Evolutionary conservation across 2,797 vertebrate species (phyloP).

Genomic region (Mormyrus hasselquistii): DNA sequence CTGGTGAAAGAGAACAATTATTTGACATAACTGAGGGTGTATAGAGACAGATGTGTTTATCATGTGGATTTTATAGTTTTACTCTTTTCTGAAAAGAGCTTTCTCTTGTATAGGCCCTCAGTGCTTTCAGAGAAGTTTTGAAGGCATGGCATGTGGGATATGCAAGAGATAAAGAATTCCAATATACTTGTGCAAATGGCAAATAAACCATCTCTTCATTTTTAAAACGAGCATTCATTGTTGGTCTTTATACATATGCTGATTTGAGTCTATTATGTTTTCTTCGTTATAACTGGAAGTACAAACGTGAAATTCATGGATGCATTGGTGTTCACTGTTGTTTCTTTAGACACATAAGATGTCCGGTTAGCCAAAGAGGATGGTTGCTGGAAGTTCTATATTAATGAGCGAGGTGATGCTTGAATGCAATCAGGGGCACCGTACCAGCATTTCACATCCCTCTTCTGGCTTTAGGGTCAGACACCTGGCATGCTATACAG

Average conservation of each 20-base stretch:
- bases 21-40: neutral
- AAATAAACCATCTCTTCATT: neutral
- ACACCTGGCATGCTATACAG: conserved; percentile 40
- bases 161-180: neutral
- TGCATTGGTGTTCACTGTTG: neutral
- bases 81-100: neutral
- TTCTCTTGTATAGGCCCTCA: neutral
- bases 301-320: neutral
- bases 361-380: conserved; percentile 3
- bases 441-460: conserved; percentile 12
- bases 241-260: neutral
- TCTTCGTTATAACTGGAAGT: neutral
- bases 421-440: neutral
- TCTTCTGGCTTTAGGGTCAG: conserved; percentile 50
- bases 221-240: neutral
- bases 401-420: conserved; percentile 19
- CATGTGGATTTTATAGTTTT: neutral
- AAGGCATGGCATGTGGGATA: neutral
- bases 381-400: neutral
- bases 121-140: neutral
- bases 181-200: neutral
- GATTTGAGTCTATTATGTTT: neutral
- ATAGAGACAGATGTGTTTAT: neutral
- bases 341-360: neutral
- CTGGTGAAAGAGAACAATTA: neutral